phyloP scores from a whole-genome alignment of 1,140 invertebrate genomes.

The Heliconius nattereri region DNA sequence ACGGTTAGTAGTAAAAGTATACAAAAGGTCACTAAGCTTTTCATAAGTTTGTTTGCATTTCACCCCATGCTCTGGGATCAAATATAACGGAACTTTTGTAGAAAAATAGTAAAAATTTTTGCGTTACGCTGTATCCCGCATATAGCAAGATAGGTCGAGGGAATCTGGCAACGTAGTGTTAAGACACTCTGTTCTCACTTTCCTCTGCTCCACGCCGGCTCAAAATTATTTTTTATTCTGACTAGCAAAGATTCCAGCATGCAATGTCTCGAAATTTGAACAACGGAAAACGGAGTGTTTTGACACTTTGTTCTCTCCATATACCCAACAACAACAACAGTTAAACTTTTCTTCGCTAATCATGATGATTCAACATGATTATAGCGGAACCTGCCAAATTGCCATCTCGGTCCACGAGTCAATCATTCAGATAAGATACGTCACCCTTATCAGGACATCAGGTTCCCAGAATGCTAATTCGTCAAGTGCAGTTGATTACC shows the following conservation, averaged over 20 bases:
- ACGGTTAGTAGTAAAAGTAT: constrained; percentile 5
- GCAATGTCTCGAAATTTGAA: no score
- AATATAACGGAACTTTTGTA: not conserved
- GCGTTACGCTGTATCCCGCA: not conserved
- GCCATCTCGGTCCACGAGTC: not conserved
- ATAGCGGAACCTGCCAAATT: not conserved
- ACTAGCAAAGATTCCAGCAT: no score
- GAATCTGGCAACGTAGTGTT: no score
- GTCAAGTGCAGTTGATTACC: constrained; percentile 20
- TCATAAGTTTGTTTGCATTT: constrained; percentile 9
- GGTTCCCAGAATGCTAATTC: not conserved
- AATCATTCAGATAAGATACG: not conserved
- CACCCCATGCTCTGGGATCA: not conserved
- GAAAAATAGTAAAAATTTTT: not conserved
- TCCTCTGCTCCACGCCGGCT: no score
- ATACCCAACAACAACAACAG: no score
- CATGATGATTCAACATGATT: not conserved
- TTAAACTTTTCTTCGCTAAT: not conserved
- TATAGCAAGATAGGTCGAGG: no score
- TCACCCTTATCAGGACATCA: not conserved
- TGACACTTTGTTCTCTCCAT: not conserved
- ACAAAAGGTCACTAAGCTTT: constrained; percentile 3
- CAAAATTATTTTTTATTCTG: no score
- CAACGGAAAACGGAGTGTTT: no score
- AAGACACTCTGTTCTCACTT: no score